Evolutionary conservation across 2,888 invertebrate species (phyloP).

Genomic region (Colletes collaris): DNA sequence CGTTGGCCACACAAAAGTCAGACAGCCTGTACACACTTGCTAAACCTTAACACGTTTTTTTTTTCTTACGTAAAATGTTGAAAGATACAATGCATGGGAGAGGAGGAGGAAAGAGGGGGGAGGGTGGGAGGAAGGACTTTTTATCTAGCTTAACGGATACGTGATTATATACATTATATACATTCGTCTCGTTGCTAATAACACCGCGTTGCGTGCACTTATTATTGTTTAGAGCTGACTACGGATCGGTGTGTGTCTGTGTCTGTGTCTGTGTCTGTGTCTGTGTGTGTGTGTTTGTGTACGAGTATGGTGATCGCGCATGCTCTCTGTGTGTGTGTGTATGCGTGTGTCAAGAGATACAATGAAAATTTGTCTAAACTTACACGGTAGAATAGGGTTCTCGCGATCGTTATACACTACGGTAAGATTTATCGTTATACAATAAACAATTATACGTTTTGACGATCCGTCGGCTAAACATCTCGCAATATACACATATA

Average conservation of each 20-base stretch:
- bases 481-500: constrained; percentile 53
- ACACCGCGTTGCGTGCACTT: constrained; percentile 72
- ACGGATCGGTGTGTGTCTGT: constrained; percentile 64
- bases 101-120: too few relatives aligned
- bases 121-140: constrained; percentile 18
- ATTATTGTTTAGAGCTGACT: constrained; percentile 68
- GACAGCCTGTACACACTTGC: constrained; percentile 79
- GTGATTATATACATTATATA: constrained; percentile 81
- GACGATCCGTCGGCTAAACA: constrained; percentile 64
- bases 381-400: constrained; percentile 68
- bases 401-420: constrained; percentile 63
- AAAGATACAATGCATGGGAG: constrained; percentile 77
- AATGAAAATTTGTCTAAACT: constrained; percentile 76
- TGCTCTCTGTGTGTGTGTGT: too few relatives aligned
- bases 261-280: constrained; percentile 32
- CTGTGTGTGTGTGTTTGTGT: constrained; percentile 37
- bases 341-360: constrained; percentile 48
- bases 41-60: constrained; percentile 70
- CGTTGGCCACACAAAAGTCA: constrained; percentile 75
- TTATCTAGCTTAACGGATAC: constrained; percentile 76
- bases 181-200: constrained; percentile 70
- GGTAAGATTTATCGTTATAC: constrained; percentile 65
- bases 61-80: constrained; percentile 73
- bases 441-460: constrained; percentile 65
- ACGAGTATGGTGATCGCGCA: constrained; percentile 30